Conservation (phyloP, 2,113 vertebrate species). For the Mohoua ochrocephala region DNA sequence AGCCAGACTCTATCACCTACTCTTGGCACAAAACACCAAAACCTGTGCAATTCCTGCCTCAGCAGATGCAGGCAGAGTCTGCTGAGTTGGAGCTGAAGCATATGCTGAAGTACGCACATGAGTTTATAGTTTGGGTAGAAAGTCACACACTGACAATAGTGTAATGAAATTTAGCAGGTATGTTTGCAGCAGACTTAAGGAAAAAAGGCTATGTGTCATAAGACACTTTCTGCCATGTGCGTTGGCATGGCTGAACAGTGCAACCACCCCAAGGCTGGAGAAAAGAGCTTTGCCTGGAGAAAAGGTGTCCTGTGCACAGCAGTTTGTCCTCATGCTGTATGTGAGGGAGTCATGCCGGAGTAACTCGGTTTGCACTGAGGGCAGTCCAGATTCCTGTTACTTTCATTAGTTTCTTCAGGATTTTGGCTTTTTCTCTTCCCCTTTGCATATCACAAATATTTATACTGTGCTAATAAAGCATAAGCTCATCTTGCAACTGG, state of each 20-base stretch:
- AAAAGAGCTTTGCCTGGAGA: neutral
- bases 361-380: neutral
- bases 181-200: neutral
- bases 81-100: neutral
- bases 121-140: neutral
- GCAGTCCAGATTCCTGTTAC: neutral
- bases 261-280: neutral
- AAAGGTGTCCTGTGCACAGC: neutral
- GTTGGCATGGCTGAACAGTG: neutral
- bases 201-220: neutral
- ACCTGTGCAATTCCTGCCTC: neutral
- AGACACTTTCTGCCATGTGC: neutral
- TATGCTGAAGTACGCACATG: neutral
- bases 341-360: rapidly evolving
- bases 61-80: neutral
- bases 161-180: neutral
- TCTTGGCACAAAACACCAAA: neutral
- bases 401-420: neutral
- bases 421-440: neutral
- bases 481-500: neutral
- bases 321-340: neutral
- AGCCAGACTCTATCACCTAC: neutral
- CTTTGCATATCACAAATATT: neutral
- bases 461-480: neutral
- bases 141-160: neutral